These are phyloP conservation scores for Hormaphis cornu DNA, from an alignment of 1,140 invertebrate genomes.

Conservation along the genomic window DNA sequence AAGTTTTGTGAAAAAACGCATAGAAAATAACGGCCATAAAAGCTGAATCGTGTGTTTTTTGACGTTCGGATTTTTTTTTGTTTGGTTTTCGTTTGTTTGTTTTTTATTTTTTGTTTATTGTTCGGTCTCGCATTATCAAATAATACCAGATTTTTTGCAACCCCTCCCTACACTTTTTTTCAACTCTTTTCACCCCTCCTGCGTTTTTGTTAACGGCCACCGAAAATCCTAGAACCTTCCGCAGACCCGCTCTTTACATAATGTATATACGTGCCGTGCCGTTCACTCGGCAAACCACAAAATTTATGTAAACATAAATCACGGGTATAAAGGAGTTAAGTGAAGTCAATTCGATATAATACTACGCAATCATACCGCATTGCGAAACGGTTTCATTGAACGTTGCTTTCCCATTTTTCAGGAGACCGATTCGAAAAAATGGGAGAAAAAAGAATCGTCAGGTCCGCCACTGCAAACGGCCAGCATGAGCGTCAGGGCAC, in stretches of 20 bases:
- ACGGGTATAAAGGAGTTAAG: neutral
- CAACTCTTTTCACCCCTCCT: neutral
- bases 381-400: neutral
- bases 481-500: conserved; percentile 71
- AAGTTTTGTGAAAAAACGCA: neutral
- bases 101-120: neutral
- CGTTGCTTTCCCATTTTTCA: conserved; percentile 40
- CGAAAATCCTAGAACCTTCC: neutral
- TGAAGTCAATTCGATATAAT: neutral
- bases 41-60: conserved; percentile 10
- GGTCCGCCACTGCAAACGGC: conserved; percentile 77
- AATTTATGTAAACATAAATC: conserved; percentile 13
- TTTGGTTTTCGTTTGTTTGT: neutral
- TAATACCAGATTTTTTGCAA: neutral
- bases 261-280: too few species aligned
- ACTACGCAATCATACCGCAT: too few species aligned
- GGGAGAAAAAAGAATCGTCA: conserved; percentile 68
- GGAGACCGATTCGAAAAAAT: conserved; percentile 76
- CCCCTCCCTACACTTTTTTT: too few species aligned
- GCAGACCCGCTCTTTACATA: neutral
- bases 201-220: neutral
- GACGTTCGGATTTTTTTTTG: neutral
- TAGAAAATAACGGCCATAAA: neutral
- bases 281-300: neutral
- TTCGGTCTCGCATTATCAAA: conserved; percentile 20